These are phyloP conservation scores for Cerastis rubricosa DNA, from an alignment of 2,888 invertebrate genomes.

Conservation along the genomic window DNA sequence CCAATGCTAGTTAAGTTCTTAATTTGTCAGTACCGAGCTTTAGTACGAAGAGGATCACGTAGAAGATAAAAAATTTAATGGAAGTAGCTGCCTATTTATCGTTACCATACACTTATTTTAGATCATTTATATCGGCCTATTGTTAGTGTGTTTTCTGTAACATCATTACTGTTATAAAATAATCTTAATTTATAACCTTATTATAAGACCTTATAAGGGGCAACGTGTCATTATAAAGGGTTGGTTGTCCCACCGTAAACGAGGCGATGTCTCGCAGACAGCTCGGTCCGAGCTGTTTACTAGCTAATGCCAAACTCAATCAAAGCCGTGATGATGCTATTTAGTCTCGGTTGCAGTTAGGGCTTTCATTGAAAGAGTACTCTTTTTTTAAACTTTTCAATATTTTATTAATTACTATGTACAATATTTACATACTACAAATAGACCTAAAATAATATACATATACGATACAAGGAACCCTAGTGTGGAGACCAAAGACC, in stretches of 20 bases:
- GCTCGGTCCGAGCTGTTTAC: background rate
- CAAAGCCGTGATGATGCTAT: background rate
- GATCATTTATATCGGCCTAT: background rate
- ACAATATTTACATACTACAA: too few species aligned
- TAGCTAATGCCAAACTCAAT: background rate
- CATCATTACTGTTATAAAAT: background rate
- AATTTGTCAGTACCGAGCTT: background rate
- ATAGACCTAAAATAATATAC: too few species aligned
- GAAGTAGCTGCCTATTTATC: background rate
- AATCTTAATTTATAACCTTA: background rate
- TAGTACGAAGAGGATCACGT: background rate
- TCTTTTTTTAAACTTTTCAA: too few species aligned
- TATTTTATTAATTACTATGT: too few species aligned
- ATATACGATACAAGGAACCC: too few species aligned
- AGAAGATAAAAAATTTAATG: background rate
- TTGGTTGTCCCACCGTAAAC: background rate
- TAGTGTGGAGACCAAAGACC: too few species aligned
- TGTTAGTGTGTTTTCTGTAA: background rate
- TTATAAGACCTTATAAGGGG: background rate
- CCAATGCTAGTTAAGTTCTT: too few species aligned
- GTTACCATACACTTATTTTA: background rate
- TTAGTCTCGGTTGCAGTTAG: background rate
- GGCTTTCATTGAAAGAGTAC: background rate
- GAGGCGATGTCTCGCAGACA: background rate
- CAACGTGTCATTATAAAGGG: background rate